These are phyloP conservation scores for Pterobdella sp. DNA, from an alignment of 2,888 invertebrate genomes.

Conservation along the genomic window DNA sequence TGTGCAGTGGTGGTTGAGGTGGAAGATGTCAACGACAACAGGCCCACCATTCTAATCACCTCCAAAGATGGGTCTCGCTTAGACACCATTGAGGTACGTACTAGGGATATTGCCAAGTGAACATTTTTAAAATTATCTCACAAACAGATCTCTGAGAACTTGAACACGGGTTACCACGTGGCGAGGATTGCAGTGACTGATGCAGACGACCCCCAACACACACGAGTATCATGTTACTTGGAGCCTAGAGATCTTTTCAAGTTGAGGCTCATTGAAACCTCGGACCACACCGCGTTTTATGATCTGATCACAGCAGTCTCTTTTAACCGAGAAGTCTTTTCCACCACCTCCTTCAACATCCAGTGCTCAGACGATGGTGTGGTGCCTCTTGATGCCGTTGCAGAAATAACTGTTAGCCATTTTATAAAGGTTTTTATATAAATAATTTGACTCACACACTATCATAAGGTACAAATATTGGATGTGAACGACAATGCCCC, in stretches of 20 bases:
- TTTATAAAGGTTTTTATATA: neutral
- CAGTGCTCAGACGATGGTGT: neutral
- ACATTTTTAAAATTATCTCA: neutral
- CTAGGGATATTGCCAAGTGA: neutral
- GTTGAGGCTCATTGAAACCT: neutral
- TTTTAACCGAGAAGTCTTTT: neutral
- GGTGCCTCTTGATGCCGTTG: neutral
- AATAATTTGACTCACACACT: neutral
- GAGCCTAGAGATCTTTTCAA: neutral
- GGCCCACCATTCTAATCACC: slow-evolving; percentile 34
- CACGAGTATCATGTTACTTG: neutral
- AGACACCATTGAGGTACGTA: slow-evolving; percentile 8
- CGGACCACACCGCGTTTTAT: neutral
- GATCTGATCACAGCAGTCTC: neutral
- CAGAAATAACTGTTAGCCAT: neutral
- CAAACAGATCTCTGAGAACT: slow-evolving; percentile 31
- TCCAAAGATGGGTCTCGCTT: slow-evolving; percentile 15
- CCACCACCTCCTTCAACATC: neutral
- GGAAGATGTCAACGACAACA: slow-evolving; percentile 36
- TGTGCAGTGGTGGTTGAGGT: slow-evolving; percentile 33
- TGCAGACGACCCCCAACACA: slow-evolving; percentile 25
- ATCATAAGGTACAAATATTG: neutral
- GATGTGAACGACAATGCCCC: slow-evolving; percentile 34
- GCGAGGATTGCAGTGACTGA: slow-evolving; percentile 31
- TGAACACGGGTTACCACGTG: slow-evolving; percentile 22